Base-by-base conservation (phyloP, 2,888 invertebrate genomes). In the Petrolisthes cinctipes region DNA sequence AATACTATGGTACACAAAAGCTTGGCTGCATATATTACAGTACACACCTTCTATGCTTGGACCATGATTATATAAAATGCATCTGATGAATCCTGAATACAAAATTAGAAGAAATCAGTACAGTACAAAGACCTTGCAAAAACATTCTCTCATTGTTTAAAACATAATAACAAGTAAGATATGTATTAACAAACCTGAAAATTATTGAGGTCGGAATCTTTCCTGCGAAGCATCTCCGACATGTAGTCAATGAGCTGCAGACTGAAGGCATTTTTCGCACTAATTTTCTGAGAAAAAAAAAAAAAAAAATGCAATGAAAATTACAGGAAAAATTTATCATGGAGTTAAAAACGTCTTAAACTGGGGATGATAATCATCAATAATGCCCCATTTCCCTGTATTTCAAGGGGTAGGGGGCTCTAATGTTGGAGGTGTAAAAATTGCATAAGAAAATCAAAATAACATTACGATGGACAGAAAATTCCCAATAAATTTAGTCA, bases 211-310 rank as follows among this genome's bases (percentile, higher is more conserved):
- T 95, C 95, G 3, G 94, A 94, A 92, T 96, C 95, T 92, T 95
- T 95, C 83, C 95, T 95, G 73, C 94, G 94, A n/a, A 97, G 92
- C 93, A 97, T 94, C 37, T 95, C 95, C 0, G 95, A 94, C 94
- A 98, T 95, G 91, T 96, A 96, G 92, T 98, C 97, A 91, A 98
- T 97, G 80, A 98, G 94, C 91, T 96, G 96, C 1, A 97, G 93
- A 91, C 95, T 95, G 95, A 98, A 98, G 0, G 97, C 98, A 94
- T 98, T 98, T 92, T 97, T 97, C 82, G 95, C 94, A 92, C 95
- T 97, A 91, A 98, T 96, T 88, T 91, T 91, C 86, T 90, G 86
- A 7, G 61, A 86, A 23, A 75, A 81, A n/a, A 75, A 83, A 75
- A 56, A 89, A 76, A 54, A 75, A 20, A 56, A 56, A 51, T 6